Base-by-base conservation (phyloP, 2,888 invertebrate species). In the Adelphocoris suturalis region DNA sequence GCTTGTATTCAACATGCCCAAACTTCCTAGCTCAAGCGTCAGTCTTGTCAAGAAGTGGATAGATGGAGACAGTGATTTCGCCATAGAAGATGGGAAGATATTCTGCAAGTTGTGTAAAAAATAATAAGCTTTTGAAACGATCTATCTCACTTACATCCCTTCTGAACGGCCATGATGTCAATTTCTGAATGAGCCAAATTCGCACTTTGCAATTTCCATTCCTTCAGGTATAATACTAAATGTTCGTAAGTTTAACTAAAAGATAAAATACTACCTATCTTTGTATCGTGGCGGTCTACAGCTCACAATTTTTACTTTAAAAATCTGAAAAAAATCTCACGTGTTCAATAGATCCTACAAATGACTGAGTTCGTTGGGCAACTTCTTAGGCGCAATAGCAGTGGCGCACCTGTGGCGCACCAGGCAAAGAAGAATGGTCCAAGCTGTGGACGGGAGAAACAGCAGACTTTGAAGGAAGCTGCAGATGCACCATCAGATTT, bases 1-100 rank as follows among this genome's bases (percentile, higher is more conserved):
- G 76, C 23, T 76, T 76, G 19, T 27, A 27, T 23, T 23, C 76
- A 76, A 76, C 76, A 76, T 76, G 76, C 76, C 76, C 27, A 11
- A 76, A 76, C 5, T 76, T 11, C 23, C 76, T 76, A 14, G 27
- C 27, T 76, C 27, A 27, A 27, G 37, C 76, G 23, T 27, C 5
- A 27, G 23, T 23, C 37, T 76, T 76, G 0, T 23, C 76, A 76
- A 76, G 28, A 27, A 76, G 37, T 76, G 76, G 76, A 27, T 76
- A 7, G 27, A 27, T 14, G 27, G 76, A 76, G 27, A 76, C 76
- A 5, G 27, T 27, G 76, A 76, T 76, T 76, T 76, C 28, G 11
- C 76, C 27, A 27, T 27, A 27, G 76, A 23, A 3, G 52, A 52
- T 14, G 52, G 52, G 1, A 52, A 52, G 1, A 11, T 52, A 52